Percentiles rank a stretch among this genome's conserved stretches.
These are phyloP conservation scores for Ophonus ardosiacus DNA, from an alignment of 2,888 invertebrate genomes.

Conservation along the genomic window DNA sequence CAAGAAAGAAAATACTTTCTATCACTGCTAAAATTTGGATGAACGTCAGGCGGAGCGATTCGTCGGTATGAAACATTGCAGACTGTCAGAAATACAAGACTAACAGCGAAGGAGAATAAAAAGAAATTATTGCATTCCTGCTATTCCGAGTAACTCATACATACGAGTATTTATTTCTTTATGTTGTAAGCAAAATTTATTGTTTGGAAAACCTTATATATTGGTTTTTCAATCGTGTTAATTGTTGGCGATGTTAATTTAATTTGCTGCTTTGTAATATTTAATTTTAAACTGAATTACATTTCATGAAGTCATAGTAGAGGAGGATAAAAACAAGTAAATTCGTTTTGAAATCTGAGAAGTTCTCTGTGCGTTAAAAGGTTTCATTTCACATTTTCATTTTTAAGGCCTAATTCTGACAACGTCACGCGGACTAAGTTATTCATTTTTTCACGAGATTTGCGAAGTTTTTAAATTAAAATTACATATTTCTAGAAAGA, in stretches of 20 bases:
- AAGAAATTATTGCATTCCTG: too few species aligned
- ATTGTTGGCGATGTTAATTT: neutral
- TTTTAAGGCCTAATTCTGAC: neutral
- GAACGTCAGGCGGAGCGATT: too few species aligned
- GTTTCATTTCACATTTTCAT: conserved; percentile 27
- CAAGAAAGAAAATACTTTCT: too few species aligned
- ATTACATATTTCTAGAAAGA: conserved; percentile 47
- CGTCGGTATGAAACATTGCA: too few species aligned
- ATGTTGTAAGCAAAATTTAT: neutral
- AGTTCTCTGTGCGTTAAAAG: conserved; percentile 3
- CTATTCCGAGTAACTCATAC: too few species aligned
- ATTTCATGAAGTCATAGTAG: neutral
- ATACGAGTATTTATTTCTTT: too few species aligned
- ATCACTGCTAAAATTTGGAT: too few species aligned
- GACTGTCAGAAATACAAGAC: too few species aligned
- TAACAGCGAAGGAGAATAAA: too few species aligned
- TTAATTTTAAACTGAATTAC: neutral
- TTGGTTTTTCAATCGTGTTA: neutral
- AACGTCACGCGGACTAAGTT: conserved; percentile 26
- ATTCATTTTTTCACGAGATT: conserved; percentile 31
- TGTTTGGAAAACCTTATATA: neutral
- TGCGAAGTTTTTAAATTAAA: conserved; percentile 48
- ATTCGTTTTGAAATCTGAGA: conserved; percentile 14
- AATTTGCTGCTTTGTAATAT: neutral
- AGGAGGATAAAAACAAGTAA: neutral